These are phyloP conservation scores for Gnathonemus longibarbis DNA, from an alignment of 2,113 vertebrate genomes.

Conservation along the genomic window DNA sequence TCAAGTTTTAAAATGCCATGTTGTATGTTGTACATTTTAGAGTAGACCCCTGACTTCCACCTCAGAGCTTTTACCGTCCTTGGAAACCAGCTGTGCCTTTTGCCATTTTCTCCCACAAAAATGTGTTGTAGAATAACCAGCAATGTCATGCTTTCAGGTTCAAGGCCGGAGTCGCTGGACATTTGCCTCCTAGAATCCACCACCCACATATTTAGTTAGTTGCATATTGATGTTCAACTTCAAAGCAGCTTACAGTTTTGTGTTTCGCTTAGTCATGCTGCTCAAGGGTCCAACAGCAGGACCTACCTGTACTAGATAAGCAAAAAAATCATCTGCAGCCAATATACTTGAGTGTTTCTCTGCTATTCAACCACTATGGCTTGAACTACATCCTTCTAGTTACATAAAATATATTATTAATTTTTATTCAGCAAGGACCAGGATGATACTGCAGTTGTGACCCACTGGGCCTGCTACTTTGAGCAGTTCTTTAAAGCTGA, in stretches of 20 bases:
- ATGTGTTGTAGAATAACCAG: constrained; percentile 28
- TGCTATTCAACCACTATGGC: neutral
- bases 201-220: neutral
- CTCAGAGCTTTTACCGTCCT: constrained; percentile 32
- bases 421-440: neutral
- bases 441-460: too few relatives aligned
- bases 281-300: neutral
- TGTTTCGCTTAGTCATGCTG: neutral
- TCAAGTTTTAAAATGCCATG: neutral
- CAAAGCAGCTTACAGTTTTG: neutral
- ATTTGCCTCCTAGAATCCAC: neutral
- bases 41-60: constrained; percentile 28
- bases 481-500: too few relatives aligned
- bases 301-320: neutral
- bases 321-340: neutral
- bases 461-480: too few relatives aligned
- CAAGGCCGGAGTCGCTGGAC: neutral
- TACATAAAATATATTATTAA: neutral
- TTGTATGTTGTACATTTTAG: neutral
- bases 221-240: neutral
- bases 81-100: constrained; percentile 43
- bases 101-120: constrained; percentile 52
- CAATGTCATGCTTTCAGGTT: constrained; percentile 10
- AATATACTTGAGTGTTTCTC: neutral
- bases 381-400: neutral